phyloP scores from a whole-genome alignment of 2,113 vertebrate species.

The Catharus bicknelli region DNA sequence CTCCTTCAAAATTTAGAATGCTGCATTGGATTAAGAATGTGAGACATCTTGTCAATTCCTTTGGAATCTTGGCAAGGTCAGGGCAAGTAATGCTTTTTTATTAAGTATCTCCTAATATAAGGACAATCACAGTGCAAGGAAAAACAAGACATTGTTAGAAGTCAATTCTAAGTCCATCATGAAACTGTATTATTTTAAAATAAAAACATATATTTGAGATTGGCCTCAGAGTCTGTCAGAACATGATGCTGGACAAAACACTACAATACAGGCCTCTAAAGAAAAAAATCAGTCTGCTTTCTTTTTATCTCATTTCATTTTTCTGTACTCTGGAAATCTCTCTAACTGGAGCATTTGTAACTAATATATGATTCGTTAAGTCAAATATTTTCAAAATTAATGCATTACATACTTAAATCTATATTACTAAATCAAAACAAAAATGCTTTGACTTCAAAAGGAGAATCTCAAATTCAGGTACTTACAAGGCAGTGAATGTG shows the following conservation, averaged over 20 bases:
- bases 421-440: background rate
- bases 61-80: background rate
- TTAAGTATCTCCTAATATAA: background rate
- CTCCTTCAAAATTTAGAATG: background rate
- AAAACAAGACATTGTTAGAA: background rate
- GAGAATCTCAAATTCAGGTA: background rate
- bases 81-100: background rate
- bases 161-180: background rate
- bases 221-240: background rate
- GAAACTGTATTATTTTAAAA: background rate
- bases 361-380: background rate
- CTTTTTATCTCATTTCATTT: background rate
- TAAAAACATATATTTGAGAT: background rate
- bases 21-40: background rate
- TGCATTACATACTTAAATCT: background rate
- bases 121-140: background rate
- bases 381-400: background rate
- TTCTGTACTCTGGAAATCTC: background rate
- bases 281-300: background rate
- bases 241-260: background rate
- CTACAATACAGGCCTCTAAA: background rate
- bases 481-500: background rate
- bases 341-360: background rate
- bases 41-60: background rate
- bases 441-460: background rate